These are phyloP conservation scores for Oenanthe melanoleuca DNA, from an alignment of 2,113 vertebrate genomes.

Conservation along the genomic window DNA sequence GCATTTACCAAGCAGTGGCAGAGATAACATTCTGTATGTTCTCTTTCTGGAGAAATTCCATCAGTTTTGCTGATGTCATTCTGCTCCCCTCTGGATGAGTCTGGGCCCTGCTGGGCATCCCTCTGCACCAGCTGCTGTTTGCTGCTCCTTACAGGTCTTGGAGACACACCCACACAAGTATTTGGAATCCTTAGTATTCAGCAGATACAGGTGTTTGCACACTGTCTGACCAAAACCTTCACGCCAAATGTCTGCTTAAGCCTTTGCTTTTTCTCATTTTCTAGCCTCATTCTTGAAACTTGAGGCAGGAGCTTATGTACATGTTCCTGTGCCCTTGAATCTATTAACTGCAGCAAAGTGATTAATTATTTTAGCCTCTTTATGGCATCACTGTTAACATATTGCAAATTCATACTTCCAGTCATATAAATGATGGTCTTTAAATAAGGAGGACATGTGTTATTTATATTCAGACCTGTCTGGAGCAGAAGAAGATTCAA, in stretches of 20 bases:
- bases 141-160: neutral
- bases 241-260: neutral
- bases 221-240: neutral
- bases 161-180: neutral
- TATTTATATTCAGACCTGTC: conserved; percentile 74
- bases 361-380: conserved; percentile 78
- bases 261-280: neutral
- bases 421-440: conserved; percentile 68
- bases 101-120: fast-evolving
- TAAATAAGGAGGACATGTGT: conserved; percentile 70
- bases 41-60: neutral
- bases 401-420: conserved; percentile 69
- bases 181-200: neutral
- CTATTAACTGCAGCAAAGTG: conserved; percentile 62
- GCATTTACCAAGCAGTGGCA: fast-evolving
- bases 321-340: conserved; percentile 72
- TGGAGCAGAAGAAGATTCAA: conserved; percentile 62
- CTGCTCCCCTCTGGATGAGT: fast-evolving
- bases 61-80: neutral
- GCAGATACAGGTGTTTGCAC: fast-evolving
- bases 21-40: fast-evolving
- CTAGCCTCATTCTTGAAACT: neutral
- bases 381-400: conserved; percentile 73
- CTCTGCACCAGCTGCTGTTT: neutral
- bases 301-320: neutral